Conservation (phyloP, 2,113 vertebrate species). For the Ascaphus truei region DNA sequence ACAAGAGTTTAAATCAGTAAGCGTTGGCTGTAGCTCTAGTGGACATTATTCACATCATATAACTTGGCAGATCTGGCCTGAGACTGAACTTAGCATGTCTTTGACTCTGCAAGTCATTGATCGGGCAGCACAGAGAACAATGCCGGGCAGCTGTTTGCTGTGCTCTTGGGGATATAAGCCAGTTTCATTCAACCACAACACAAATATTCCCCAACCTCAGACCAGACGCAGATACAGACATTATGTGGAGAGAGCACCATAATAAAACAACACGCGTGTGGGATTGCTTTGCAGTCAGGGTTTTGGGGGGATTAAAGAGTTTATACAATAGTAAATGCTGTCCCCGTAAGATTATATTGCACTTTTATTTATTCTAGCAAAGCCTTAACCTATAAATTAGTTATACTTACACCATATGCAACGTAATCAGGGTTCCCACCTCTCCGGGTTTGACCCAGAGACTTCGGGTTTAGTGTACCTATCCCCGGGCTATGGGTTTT, state of each 20-base stretch:
- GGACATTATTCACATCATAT: slow-evolving; percentile 72
- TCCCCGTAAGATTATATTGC: too few species aligned
- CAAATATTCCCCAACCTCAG: neutral
- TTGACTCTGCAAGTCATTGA: slow-evolving; percentile 53
- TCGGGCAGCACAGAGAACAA: slow-evolving; percentile 38
- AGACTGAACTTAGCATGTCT: slow-evolving; percentile 67
- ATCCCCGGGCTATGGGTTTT: too few species aligned
- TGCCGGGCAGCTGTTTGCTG: slow-evolving; percentile 31
- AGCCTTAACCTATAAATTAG: too few species aligned
- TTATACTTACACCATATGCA: too few species aligned
- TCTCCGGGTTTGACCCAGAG: too few species aligned
- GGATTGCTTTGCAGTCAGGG: too few species aligned
- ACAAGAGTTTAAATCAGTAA: slow-evolving; percentile 69
- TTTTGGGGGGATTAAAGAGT: too few species aligned
- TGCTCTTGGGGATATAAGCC: slow-evolving; percentile 29
- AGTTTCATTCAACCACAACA: neutral
- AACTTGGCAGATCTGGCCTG: slow-evolving; percentile 68
- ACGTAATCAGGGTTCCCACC: too few species aligned
- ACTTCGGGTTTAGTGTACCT: too few species aligned
- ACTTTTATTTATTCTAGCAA: too few species aligned
- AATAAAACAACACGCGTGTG: too few species aligned
- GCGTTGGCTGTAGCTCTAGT: slow-evolving; percentile 57
- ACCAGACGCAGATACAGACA: neutral
- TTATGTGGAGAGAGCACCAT: neutral
- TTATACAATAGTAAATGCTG: too few species aligned